Percentiles rank a stretch among this genome's conserved stretches.
Evolutionary conservation across 2,888 invertebrate genomes (phyloP).

Genomic region (Drosophila anceps): DNA sequence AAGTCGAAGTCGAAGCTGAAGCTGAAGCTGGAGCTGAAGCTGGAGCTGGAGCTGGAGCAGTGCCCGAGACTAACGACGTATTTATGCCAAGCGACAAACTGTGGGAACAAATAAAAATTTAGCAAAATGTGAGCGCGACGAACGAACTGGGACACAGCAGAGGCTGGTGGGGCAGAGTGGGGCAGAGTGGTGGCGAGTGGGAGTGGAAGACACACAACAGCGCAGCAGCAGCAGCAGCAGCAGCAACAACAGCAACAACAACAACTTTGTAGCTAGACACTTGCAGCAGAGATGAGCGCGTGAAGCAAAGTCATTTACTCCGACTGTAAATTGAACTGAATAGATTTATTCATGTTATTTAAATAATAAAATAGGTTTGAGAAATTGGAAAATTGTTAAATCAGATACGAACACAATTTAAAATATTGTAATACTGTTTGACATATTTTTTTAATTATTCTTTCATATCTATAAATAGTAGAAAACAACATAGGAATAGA

Average conservation of each 20-base stretch:
- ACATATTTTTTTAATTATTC: no score
- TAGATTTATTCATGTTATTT: no score
- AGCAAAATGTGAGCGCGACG: conserved; percentile 66
- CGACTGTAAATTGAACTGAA: no score
- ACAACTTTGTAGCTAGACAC: background rate
- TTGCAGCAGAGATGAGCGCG: conserved; percentile 26
- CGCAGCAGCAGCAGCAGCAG: no score
- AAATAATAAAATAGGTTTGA: no score
- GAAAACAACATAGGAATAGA: no score
- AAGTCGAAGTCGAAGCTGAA: conserved; percentile 26
- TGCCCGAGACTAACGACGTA: conserved; percentile 69
- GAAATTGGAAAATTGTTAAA: no score
- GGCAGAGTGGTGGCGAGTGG: conserved; percentile 18
- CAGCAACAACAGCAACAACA: no score
- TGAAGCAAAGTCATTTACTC: no score
- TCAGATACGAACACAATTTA: no score
- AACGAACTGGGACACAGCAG: conserved; percentile 1
- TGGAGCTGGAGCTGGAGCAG: conserved; percentile 36
- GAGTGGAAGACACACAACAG: conserved; percentile 27
- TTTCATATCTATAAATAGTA: no score
- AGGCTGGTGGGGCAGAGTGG: background rate
- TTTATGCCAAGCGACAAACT: conserved; percentile 80
- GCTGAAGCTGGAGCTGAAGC: conserved; percentile 29
- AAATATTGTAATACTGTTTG: no score
- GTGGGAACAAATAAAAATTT: conserved; percentile 79